These are phyloP conservation scores for Halictus ligatus DNA, from an alignment of 2,888 invertebrate species.

Conservation along the genomic window DNA sequence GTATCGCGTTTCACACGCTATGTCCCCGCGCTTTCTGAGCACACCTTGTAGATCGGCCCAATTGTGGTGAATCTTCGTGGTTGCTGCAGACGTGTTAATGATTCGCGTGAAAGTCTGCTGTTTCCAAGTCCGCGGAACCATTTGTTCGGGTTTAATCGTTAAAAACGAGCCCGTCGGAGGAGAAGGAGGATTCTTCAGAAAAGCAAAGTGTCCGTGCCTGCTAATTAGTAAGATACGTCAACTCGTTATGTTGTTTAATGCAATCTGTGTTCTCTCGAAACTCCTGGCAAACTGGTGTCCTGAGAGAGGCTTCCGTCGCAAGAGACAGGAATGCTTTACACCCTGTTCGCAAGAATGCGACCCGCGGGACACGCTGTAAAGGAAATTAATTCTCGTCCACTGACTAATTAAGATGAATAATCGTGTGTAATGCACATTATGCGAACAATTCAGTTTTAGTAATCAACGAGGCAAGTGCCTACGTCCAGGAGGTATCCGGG, in stretches of 20 bases:
- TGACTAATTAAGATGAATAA: constrained; percentile 67
- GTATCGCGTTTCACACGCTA: background rate
- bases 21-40: background rate
- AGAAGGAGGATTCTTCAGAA: constrained; percentile 39
- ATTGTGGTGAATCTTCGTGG: background rate
- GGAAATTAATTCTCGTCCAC: constrained; percentile 66
- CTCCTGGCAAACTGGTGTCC: constrained; percentile 55
- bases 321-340: constrained; percentile 52
- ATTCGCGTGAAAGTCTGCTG: background rate
- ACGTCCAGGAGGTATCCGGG: background rate
- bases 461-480: constrained; percentile 42
- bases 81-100: background rate
- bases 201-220: constrained; percentile 41
- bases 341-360: constrained; percentile 55
- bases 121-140: background rate
- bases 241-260: constrained; percentile 64
- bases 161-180: background rate
- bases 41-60: background rate
- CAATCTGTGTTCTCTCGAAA: constrained; percentile 60
- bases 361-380: constrained; percentile 48
- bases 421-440: constrained; percentile 43
- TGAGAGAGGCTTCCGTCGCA: constrained; percentile 39
- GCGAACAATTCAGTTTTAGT: constrained; percentile 43
- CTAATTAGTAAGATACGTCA: constrained; percentile 65
- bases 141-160: background rate